These are phyloP conservation scores for Psilanteris sp. DNA, from an alignment of 1,140 invertebrate species.

Conservation along the genomic window DNA sequence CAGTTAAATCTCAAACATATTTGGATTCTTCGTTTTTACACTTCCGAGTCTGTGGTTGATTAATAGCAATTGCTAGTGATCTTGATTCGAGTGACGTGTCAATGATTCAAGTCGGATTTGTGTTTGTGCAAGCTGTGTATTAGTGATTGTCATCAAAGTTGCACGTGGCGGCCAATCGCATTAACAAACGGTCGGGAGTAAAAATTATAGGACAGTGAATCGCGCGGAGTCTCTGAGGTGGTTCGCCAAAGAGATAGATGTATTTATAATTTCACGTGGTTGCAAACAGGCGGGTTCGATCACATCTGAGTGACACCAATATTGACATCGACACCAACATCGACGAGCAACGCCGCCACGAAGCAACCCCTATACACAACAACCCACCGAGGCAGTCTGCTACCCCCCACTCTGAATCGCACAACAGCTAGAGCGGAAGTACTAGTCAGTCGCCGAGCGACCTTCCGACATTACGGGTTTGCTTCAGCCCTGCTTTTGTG, in stretches of 20 bases:
- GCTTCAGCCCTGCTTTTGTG: constrained; percentile 69
- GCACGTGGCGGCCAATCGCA: constrained; percentile 26
- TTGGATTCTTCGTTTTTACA: no score
- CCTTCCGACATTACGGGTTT: constrained; percentile 80
- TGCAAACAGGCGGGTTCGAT: constrained; percentile 65
- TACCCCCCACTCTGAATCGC: constrained; percentile 78
- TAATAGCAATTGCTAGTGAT: no score
- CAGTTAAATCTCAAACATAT: no score
- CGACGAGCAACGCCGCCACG: constrained; percentile 64
- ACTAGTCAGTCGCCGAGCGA: constrained; percentile 80
- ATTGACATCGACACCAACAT: constrained; percentile 68
- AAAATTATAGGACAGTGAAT: neutral
- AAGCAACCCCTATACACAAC: constrained; percentile 77
- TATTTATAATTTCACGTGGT: constrained; percentile 53
- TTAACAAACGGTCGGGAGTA: neutral
- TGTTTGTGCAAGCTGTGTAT: constrained; percentile 15
- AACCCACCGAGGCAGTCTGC: constrained; percentile 75
- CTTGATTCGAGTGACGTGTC: no score
- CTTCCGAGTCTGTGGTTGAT: no score
- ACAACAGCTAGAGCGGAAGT: constrained; percentile 80
- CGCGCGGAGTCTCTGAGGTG: neutral
- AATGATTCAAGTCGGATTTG: no score
- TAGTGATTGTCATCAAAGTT: constrained; percentile 13
- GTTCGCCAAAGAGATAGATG: constrained; percentile 15
- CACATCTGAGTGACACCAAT: constrained; percentile 65